Evolutionary conservation across 2,797 vertebrate genomes (phyloP).

Genomic region (Thripadectes ignobilis): DNA sequence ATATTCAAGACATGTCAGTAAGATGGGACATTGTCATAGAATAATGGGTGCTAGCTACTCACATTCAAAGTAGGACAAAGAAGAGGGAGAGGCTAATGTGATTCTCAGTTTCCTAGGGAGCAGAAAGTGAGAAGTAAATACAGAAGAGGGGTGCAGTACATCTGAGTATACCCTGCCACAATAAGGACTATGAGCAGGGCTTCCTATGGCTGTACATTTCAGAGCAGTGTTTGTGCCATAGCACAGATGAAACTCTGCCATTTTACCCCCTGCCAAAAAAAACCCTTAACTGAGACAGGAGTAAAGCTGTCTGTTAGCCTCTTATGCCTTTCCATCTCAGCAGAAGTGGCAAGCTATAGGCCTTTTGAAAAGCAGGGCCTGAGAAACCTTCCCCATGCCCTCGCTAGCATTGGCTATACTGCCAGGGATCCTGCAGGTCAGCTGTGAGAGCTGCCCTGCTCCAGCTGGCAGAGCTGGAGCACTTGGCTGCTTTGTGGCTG

Average conservation of each 20-base stretch:
- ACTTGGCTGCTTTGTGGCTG: not conserved
- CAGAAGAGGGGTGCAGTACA: not conserved
- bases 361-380: not conserved
- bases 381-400: not conserved
- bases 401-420: accelerated
- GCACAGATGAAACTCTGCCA: not conserved
- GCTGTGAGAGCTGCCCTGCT: not conserved
- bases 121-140: conserved; percentile 31
- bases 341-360: not conserved
- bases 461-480: not conserved
- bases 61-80: conserved; percentile 37
- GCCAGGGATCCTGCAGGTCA: accelerated
- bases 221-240: accelerated
- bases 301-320: not conserved
- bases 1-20: conserved; percentile 58
- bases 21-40: conserved; percentile 51
- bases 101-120: conserved; percentile 44
- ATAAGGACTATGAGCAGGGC: not conserved
- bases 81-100: conserved; percentile 2
- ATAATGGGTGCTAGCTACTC: conserved; percentile 46
- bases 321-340: not conserved
- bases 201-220: not conserved
- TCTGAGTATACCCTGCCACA: not conserved
- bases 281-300: not conserved
- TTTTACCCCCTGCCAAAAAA: not conserved